A percentile compares a stretch with the other conserved stretches of the same genome.
These are phyloP conservation scores for Hemaris fuciformis DNA, from an alignment of 2,888 invertebrate genomes.

Conservation along the genomic window DNA sequence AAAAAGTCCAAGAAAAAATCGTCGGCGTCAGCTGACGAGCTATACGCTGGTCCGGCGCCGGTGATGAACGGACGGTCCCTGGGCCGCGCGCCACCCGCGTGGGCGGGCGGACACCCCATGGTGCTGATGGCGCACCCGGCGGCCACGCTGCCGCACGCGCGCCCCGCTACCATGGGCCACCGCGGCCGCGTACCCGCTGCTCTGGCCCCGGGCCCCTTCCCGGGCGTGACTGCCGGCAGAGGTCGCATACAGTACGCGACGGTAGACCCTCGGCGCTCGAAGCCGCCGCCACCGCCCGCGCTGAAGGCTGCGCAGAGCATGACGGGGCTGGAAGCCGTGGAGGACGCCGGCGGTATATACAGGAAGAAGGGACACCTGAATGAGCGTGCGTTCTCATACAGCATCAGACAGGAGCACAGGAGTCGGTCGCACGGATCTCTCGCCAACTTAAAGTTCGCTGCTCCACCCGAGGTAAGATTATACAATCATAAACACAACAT, in stretches of 20 bases:
- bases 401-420: conserved; percentile 95
- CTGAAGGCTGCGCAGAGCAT: conserved; percentile 85
- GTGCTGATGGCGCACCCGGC: conserved; percentile 75
- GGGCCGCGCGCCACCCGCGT: conserved; percentile 71
- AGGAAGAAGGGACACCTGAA: conserved; percentile 95
- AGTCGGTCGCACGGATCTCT: conserved; percentile 95
- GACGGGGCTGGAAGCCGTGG: conserved; percentile 84
- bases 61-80: conserved; percentile 69
- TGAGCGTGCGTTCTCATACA: conserved; percentile 96
- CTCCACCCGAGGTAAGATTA: conserved; percentile 81
- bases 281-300: conserved; percentile 82
- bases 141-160: conserved; percentile 69
- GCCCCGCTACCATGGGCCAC: conserved; percentile 78
- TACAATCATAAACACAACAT: background rate
- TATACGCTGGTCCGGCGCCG: conserved; percentile 78
- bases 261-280: conserved; percentile 83
- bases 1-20: conserved; percentile 81
- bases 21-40: conserved; percentile 81
- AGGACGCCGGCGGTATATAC: conserved; percentile 88
- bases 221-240: conserved; percentile 59
- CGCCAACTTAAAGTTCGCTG: conserved; percentile 94
- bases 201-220: conserved; percentile 68
- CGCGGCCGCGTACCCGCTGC: conserved; percentile 83
- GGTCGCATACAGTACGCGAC: conserved; percentile 82
- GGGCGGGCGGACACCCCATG: conserved; percentile 73